These are phyloP conservation scores for Eledone cirrhosa DNA, from an alignment of 2,888 invertebrate species.

Conservation along the genomic window DNA sequence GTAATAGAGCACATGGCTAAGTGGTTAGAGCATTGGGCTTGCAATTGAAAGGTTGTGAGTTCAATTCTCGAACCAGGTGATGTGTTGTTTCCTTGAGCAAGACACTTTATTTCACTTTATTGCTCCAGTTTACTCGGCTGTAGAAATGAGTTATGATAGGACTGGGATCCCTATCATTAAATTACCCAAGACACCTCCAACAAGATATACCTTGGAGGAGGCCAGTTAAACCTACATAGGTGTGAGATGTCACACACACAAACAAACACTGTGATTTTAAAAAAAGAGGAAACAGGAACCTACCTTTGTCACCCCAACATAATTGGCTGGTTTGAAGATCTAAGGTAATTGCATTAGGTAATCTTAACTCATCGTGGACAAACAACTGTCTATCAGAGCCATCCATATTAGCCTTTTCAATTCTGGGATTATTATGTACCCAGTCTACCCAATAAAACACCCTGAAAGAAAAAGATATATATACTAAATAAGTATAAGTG, in stretches of 20 bases:
- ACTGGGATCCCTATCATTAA: too few relatives aligned
- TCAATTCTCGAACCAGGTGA: too few relatives aligned
- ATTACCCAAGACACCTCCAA: too few relatives aligned
- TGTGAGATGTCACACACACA: slow-evolving; percentile 68
- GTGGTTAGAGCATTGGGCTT: too few relatives aligned
- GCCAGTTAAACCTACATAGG: too few relatives aligned
- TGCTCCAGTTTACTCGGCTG: too few relatives aligned
- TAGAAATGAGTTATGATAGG: too few relatives aligned
- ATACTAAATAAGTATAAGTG: not conserved
- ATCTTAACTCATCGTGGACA: slow-evolving; percentile 72
- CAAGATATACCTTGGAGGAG: too few relatives aligned
- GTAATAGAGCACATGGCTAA: too few relatives aligned
- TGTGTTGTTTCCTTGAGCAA: too few relatives aligned
- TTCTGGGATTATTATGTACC: slow-evolving; percentile 88
- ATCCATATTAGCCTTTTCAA: slow-evolving; percentile 94
- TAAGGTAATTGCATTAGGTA: slow-evolving; percentile 94
- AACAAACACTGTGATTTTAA: slow-evolving; percentile 78
- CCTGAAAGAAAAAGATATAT: slow-evolving; percentile 69
- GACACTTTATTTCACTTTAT: too few relatives aligned
- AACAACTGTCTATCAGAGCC: slow-evolving; percentile 77
- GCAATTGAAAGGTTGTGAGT: too few relatives aligned
- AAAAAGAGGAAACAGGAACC: slow-evolving; percentile 52
- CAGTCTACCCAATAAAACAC: slow-evolving; percentile 98
- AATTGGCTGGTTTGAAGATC: slow-evolving; percentile 85
- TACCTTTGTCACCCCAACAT: slow-evolving; percentile 95